Evolutionary conservation across 1,140 invertebrate species (phyloP), one percentile per base, ranked within the genome.

Genomic region (Achroia grisella): DNA sequence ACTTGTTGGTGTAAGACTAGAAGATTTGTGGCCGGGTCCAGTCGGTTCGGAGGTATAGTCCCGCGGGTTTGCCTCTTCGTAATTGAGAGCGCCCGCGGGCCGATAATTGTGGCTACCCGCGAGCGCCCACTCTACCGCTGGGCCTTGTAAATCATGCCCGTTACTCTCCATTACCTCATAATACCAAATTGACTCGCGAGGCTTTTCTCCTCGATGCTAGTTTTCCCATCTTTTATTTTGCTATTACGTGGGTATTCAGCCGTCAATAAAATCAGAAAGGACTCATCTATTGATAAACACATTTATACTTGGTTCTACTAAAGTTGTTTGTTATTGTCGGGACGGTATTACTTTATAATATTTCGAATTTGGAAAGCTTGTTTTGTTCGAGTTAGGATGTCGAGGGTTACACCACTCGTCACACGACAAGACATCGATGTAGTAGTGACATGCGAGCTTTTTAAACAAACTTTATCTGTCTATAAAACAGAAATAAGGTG

Each of bases 151-250:
- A 85, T 85, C 81, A 85, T 78, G 68, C 65, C 64, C 76, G 75
- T 85, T 82, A 78, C 75, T 85, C 78, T 81, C 81, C 76, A 85
- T 85, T 85, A 85, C 66, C 69, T 72, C 74, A 69, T 85, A 77
- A 85, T 81, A 73, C 72, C 75, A 71, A 81, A 85, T 81, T 81
- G 78, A 81, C 78, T 82, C 48, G 62, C 56, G 61, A 77, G 70
- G 73, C 77, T 80, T 78, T 62, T 65, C 48, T 45, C 58, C 55
- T 68, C 54, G 32, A 39, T 32, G 48, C 41, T 29, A 49, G 50
- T 67, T 68, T 70, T 56, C 17, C 17, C 17, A 23, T 23, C 6
- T 37, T 37, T 37, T 10, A 10, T 37, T 37, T 17, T 23, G 17
- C 2, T 23, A 23, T 23, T 23, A 23, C 17, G 17, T 3, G n/a